These are phyloP conservation scores for Drosophila navojoa DNA, from an alignment of 1,140 invertebrate species.

Conservation along the genomic window DNA sequence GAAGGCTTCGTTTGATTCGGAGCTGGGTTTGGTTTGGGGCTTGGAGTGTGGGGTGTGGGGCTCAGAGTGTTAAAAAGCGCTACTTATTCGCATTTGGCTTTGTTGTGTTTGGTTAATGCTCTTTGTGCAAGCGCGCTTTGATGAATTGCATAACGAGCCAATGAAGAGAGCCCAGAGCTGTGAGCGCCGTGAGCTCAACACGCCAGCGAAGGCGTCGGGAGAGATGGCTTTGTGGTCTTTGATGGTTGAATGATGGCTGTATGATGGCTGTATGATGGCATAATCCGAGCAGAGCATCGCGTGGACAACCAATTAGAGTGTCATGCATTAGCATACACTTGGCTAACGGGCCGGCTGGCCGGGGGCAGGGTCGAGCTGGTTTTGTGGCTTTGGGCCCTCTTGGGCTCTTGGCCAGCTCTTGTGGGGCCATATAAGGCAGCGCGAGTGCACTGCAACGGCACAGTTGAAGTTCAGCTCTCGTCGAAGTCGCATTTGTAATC, in stretches of 20 bases:
- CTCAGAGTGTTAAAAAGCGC: slow-evolving; percentile 15
- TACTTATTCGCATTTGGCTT: slow-evolving; percentile 7
- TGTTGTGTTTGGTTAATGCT: slow-evolving; percentile 30
- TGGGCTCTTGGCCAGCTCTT: slow-evolving; percentile 10
- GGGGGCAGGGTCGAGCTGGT: slow-evolving; percentile 26
- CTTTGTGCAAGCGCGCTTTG: slow-evolving; percentile 52
- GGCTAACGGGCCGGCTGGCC: slow-evolving; percentile 3
- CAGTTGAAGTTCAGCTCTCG: slow-evolving; percentile 71
- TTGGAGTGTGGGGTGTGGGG: background rate
- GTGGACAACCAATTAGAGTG: slow-evolving; percentile 74
- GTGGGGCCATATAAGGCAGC: slow-evolving; percentile 57
- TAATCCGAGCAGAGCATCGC: slow-evolving; percentile 57
- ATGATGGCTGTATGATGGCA: slow-evolving; percentile 49
- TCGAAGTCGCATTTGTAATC: slow-evolving; percentile 44
- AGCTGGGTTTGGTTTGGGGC: slow-evolving; percentile 5
- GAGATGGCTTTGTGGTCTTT: background rate
- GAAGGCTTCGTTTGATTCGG: slow-evolving; percentile 15
- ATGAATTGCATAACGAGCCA: slow-evolving; percentile 63
- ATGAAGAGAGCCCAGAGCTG: slow-evolving; percentile 32
- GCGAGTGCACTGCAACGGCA: slow-evolving; percentile 35
- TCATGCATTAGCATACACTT: slow-evolving; percentile 48
- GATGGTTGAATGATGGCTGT: background rate
- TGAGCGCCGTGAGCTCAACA: background rate
- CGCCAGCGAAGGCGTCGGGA: background rate
- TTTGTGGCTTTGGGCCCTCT: background rate